Conservation (phyloP, 1,140 invertebrate species). For the Calycopis cecrops region DNA sequence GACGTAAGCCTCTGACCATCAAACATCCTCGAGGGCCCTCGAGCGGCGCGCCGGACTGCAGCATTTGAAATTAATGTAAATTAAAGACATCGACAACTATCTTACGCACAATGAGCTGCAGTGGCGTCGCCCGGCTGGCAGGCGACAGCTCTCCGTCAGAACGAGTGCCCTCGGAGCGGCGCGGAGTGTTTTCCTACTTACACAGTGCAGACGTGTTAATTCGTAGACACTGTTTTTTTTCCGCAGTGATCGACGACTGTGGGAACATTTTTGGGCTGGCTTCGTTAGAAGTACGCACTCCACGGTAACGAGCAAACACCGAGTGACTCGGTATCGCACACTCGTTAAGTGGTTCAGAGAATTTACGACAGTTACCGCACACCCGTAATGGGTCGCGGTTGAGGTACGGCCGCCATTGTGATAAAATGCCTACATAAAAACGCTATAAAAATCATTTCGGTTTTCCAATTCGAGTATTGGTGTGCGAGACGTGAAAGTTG, state of each 20-base stretch:
- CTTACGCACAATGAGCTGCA: conserved; percentile 44
- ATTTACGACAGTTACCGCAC: conserved; percentile 57
- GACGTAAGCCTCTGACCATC: conserved; percentile 37
- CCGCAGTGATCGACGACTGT: conserved; percentile 67
- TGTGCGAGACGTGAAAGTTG: conserved; percentile 68
- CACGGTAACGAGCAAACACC: conserved; percentile 62
- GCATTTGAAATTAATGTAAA: conserved; percentile 66
- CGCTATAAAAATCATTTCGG: conserved; percentile 66
- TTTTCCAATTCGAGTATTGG: conserved; percentile 65
- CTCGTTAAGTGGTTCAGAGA: conserved; percentile 57
- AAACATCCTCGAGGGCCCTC: conserved; percentile 40
- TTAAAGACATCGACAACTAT: conserved; percentile 62
- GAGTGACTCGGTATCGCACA: conserved; percentile 46
- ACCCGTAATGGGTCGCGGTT: conserved; percentile 42
- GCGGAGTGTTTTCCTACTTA: conserved; percentile 70
- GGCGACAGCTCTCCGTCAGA: conserved; percentile 64
- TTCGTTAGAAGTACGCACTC: conserved; percentile 66
- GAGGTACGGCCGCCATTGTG: conserved; percentile 36
- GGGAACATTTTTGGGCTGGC: conserved; percentile 65
- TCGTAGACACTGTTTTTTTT: conserved; percentile 72
- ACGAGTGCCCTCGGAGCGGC: conserved; percentile 55
- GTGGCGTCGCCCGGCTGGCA: conserved; percentile 37
- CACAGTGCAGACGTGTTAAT: conserved; percentile 71
- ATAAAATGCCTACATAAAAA: conserved; percentile 31
- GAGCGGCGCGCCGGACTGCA: conserved; percentile 25